Conservation (phyloP, 2,888 invertebrate genomes). For the Eumerus sabulonum region DNA sequence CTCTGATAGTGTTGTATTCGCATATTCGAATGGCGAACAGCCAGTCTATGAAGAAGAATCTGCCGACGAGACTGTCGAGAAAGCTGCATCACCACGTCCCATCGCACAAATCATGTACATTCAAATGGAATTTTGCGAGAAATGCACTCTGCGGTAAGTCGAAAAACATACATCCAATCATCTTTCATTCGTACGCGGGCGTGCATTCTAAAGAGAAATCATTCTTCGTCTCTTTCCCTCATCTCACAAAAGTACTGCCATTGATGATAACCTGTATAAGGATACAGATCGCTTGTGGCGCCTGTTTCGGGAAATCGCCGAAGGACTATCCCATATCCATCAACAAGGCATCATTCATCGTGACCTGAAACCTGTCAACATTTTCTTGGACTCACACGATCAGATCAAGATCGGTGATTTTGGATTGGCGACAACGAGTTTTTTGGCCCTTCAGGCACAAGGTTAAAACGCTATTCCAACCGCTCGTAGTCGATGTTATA, state of each 20-base stretch:
- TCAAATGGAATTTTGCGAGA: constrained; percentile 99
- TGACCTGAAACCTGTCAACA: constrained; percentile 93
- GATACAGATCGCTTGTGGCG: constrained; percentile 93
- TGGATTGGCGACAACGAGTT: constrained; percentile 93
- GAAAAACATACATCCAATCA: constrained; percentile 51
- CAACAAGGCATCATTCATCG: constrained; percentile 94
- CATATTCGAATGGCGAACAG: constrained; percentile 76
- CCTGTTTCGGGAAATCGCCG: constrained; percentile 95
- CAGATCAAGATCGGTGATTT: constrained; percentile 98
- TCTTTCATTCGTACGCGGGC: too few relatives aligned
- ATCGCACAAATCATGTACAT: constrained; percentile 85
- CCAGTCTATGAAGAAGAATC: constrained; percentile 74
- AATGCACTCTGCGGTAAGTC: constrained; percentile 88
- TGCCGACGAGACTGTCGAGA: constrained; percentile 67
- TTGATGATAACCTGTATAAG: constrained; percentile 88
- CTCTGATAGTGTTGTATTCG: constrained; percentile 78
- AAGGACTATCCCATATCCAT: constrained; percentile 93
- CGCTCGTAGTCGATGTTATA: background rate
- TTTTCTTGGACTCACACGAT: constrained; percentile 96
- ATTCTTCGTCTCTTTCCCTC: constrained; percentile 5
- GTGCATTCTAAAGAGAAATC: constrained; percentile 9
- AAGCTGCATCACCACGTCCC: constrained; percentile 74
- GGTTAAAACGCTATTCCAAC: constrained; percentile 46
- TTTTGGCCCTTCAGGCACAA: constrained; percentile 78
- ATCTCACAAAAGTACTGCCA: constrained; percentile 83